Evolutionary conservation across 2,888 invertebrate genomes (phyloP), one percentile per base, ranked within the genome.

Genomic region (Machimus rusticus): DNA sequence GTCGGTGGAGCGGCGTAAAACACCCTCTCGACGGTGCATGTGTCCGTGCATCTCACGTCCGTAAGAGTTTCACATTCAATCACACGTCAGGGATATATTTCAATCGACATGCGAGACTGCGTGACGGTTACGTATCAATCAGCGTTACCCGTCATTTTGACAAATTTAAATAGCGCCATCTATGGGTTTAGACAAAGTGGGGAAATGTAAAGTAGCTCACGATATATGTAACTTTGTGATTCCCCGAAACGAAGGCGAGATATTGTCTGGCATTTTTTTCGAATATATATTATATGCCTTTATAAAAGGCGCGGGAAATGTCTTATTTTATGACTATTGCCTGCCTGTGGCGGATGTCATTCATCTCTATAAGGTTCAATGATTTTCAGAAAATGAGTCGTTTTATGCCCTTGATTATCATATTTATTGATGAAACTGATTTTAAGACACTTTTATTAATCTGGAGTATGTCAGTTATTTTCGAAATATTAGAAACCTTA

Each of bases 51-150:
- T 86, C 51, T 86, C 51, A 34, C 34, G 31, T 34, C 19, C 28
- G 46, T 46, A 12, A 46, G 74, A 74, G 57, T 37, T 66, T 57
- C 23, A 74, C 74, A 85, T 28, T 85, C 85, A 85, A 78, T 86
- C 86, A 87, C 86, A 87, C 43, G 79, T 87, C 86, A 85, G 46
- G 86, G 84, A 87, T 87, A 87, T 88, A 87, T 88, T 86, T 88
- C 88, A 89, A 89, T 89, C 87, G 88, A 87, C 89, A 90, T 90
- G 90, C 90, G 89, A 90, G 88, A 88, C 89, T 90, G 90, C 90
- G 89, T 90, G 90, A 89, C 89, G 87, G 89, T 82, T 89, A 89
- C 89, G 89, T 90, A 90, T 90, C 89, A 90, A 89, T 90, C 90
- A 90, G 88, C 89, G 88, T 74, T 84, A 81, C 87, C 87, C 87